These are phyloP conservation scores for Cyphomyrus plagiostoma DNA, from an alignment of 2,113 vertebrate genomes.

Conservation along the genomic window DNA sequence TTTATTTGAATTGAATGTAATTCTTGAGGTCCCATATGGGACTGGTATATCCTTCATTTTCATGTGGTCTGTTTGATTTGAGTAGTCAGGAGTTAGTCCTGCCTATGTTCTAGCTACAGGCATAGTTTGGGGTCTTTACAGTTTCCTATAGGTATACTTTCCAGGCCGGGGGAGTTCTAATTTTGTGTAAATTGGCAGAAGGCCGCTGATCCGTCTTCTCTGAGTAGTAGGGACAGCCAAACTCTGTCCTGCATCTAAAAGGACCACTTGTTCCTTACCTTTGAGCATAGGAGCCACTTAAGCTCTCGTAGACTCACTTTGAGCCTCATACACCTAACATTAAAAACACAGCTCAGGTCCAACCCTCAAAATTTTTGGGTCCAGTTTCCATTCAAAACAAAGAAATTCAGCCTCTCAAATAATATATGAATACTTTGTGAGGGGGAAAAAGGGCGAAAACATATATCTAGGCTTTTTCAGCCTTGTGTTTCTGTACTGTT, in stretches of 20 bases:
- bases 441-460: constrained; percentile 15
- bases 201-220: constrained; percentile 37
- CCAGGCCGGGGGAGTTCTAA: constrained; percentile 37
- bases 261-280: constrained; percentile 43
- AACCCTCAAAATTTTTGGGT: constrained; percentile 27
- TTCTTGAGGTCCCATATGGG: constrained; percentile 43
- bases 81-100: constrained; percentile 30
- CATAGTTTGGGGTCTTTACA: constrained; percentile 43
- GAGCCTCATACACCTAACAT: constrained; percentile 32
- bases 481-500: constrained; percentile 17
- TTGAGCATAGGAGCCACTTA: constrained; percentile 40
- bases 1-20: constrained; percentile 46
- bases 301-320: constrained; percentile 32
- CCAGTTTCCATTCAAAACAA: constrained; percentile 37
- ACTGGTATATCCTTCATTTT: constrained; percentile 48
- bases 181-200: constrained; percentile 43
- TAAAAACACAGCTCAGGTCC: constrained; percentile 32
- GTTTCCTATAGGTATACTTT: constrained; percentile 49
- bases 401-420: constrained; percentile 26
- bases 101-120: constrained; percentile 28
- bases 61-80: constrained; percentile 46
- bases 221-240: constrained; percentile 37
- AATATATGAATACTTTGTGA: constrained; percentile 24
- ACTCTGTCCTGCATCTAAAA: constrained; percentile 42
- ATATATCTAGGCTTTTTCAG: constrained; percentile 10